A percentile compares a stretch with the other conserved stretches of the same genome.
These are phyloP conservation scores for Mormyrus lacerda DNA, from an alignment of 2,113 vertebrate genomes.

Conservation along the genomic window DNA sequence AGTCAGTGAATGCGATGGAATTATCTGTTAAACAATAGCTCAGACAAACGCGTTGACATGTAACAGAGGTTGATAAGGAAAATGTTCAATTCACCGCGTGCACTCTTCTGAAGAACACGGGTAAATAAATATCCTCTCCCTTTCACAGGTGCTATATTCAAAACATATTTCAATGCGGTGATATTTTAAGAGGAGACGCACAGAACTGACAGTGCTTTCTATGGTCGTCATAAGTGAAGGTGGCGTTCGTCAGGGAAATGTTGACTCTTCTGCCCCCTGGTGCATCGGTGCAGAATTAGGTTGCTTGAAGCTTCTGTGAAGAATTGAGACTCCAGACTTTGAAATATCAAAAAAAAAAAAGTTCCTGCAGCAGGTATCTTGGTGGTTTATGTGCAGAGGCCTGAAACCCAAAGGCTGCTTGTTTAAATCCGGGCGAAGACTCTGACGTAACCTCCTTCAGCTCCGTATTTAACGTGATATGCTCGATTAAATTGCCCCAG, in stretches of 20 bases:
- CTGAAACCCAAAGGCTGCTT: background rate
- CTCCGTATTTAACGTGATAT: background rate
- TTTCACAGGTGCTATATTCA: background rate
- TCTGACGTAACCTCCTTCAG: background rate
- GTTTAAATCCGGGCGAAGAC: constrained; percentile 2
- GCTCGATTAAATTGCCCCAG: background rate
- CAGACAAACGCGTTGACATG: background rate
- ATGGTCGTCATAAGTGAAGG: background rate
- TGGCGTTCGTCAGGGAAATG: constrained; percentile 5
- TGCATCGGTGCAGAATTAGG: constrained; percentile 6
- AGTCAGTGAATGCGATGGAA: background rate
- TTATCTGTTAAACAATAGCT: background rate
- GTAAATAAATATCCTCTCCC: background rate
- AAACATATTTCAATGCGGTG: background rate
- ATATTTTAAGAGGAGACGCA: background rate
- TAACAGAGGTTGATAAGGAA: background rate
- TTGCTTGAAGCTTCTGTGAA: constrained; percentile 10
- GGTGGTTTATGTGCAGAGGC: constrained; percentile 1
- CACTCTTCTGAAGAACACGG: background rate
- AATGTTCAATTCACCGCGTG: background rate
- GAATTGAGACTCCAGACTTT: constrained; percentile 17
- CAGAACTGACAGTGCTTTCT: background rate
- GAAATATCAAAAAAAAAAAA: constrained; percentile 18
- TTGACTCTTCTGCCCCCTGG: constrained; percentile 21
- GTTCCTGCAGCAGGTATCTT: background rate